Conservation (phyloP, 2,113 vertebrate species). For the Eurystomus gularis region DNA sequence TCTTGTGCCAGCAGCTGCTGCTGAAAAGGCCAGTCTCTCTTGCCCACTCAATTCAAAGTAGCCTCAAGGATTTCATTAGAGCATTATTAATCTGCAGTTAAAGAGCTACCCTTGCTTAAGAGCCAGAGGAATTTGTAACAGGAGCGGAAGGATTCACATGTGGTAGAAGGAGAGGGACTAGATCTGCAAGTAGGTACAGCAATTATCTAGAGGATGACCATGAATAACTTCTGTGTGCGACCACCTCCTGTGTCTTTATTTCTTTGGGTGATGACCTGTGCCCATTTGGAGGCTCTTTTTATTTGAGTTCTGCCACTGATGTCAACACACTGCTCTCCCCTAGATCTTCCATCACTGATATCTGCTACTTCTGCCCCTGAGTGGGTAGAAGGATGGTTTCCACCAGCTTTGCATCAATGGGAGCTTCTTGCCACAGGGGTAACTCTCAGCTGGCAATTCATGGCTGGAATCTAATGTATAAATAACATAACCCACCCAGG, state of each 20-base stretch:
- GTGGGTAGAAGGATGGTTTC: neutral
- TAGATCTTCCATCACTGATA: neutral
- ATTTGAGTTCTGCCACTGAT: neutral
- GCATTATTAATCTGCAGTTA: neutral
- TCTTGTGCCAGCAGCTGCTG: neutral
- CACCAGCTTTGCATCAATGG: neutral
- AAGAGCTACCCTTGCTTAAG: neutral
- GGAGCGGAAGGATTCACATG: neutral
- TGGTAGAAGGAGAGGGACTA: neutral
- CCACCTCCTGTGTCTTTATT: neutral
- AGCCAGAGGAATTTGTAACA: neutral
- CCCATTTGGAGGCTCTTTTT: neutral
- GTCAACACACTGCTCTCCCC: neutral
- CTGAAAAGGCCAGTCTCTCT: neutral
- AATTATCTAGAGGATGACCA: neutral
- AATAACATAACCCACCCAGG: neutral
- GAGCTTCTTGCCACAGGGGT: neutral
- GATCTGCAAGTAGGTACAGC: neutral
- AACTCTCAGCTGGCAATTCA: neutral
- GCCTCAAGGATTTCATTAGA: conserved; percentile 33
- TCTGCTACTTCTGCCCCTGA: neutral
- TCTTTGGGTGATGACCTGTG: neutral
- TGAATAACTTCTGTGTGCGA: neutral
- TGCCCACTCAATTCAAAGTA: conserved; percentile 1
- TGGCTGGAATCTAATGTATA: neutral